Evolutionary conservation across 2,888 invertebrate species (phyloP).

Genomic region (Baronia brevicornis): DNA sequence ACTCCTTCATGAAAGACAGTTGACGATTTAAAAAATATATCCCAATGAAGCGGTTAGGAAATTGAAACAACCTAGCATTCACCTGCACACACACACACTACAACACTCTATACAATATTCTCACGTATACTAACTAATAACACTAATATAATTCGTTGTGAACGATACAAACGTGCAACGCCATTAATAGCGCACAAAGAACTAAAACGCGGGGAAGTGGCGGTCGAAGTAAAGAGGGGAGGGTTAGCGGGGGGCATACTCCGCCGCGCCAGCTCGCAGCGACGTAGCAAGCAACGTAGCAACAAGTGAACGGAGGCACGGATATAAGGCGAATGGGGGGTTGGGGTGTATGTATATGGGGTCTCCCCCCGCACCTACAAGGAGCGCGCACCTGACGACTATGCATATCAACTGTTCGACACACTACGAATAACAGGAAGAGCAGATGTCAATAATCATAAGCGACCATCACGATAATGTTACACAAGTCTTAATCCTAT

Average conservation of each 20-base stretch:
- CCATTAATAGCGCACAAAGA: slow-evolving; percentile 68
- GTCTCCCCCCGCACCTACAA: slow-evolving; percentile 38
- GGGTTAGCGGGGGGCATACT: slow-evolving; percentile 36
- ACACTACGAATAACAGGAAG: slow-evolving; percentile 42
- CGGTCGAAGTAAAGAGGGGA: slow-evolving; percentile 39
- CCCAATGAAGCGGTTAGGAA: slow-evolving; percentile 38
- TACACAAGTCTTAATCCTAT: too few species aligned
- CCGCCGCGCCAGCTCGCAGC: slow-evolving; percentile 52
- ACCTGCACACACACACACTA: slow-evolving; percentile 53
- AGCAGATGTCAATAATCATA: slow-evolving; percentile 56
- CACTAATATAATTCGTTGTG: slow-evolving; percentile 41
- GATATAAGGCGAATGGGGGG: slow-evolving; percentile 40
- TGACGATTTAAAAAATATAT: slow-evolving; percentile 30
- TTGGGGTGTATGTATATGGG: slow-evolving; percentile 30
- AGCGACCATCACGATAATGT: slow-evolving; percentile 21
- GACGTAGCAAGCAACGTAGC: slow-evolving; percentile 58
- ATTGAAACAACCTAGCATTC: slow-evolving; percentile 40
- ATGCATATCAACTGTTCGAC: slow-evolving; percentile 29
- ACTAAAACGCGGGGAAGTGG: slow-evolving; percentile 67
- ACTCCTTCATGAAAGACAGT: slow-evolving; percentile 29
- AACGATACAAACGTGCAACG: slow-evolving; percentile 54
- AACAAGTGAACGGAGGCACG: slow-evolving; percentile 69
- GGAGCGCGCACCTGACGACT: slow-evolving; percentile 58
- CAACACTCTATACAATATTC: too few species aligned
- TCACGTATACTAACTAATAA: slow-evolving; percentile 42